A percentile compares a stretch with the other conserved stretches of the same genome.
These are phyloP conservation scores for Plemyria rubiginata DNA, from an alignment of 2,888 invertebrate genomes.

Conservation along the genomic window DNA sequence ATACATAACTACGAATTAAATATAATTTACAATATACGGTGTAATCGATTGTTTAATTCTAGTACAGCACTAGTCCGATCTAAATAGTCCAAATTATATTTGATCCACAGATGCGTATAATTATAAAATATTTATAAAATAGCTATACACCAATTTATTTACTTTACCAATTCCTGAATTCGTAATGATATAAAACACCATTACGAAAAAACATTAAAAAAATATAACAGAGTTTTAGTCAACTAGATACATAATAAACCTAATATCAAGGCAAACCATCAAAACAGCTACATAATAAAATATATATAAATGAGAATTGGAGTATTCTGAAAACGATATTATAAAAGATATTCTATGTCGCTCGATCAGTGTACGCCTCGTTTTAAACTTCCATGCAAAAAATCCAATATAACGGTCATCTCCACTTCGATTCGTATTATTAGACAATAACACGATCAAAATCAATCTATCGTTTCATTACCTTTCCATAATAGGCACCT, in stretches of 20 bases:
- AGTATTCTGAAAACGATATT: no score
- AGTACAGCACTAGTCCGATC: constrained; percentile 23
- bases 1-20: neutral
- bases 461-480: neutral
- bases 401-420: neutral
- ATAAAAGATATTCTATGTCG: no score
- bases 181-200: constrained; percentile 19
- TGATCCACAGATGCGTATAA: constrained; percentile 23
- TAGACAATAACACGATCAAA: constrained; percentile 9
- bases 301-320: no score
- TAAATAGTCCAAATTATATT: constrained; percentile 16
- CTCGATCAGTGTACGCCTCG: no score
- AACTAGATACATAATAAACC: no score
- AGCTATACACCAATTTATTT: constrained; percentile 14
- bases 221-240: no score
- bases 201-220: constrained; percentile 30
- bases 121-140: constrained; percentile 27
- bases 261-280: no score
- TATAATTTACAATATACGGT: neutral
- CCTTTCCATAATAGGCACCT: no score
- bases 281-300: no score
- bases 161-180: constrained; percentile 35
- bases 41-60: neutral
- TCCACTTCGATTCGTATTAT: constrained; percentile 3
- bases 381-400: neutral